Percentiles rank a stretch among this genome's conserved stretches.
Evolutionary conservation across 2,888 invertebrate species (phyloP).

Genomic region (Cantharis flavilabris): DNA sequence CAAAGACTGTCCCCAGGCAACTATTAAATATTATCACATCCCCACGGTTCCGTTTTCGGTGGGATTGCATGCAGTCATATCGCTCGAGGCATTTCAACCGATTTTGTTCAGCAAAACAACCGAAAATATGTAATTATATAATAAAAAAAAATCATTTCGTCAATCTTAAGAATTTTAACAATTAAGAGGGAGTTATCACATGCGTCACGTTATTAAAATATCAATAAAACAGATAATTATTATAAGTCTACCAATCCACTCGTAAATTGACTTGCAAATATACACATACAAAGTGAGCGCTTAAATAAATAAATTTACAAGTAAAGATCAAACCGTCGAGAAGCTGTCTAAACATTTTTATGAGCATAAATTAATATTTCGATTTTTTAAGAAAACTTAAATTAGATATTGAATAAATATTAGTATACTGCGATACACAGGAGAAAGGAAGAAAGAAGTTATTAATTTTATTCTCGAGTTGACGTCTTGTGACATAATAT

Average conservation of each 20-base stretch:
- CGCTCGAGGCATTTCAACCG: too few relatives aligned
- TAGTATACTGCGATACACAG: too few relatives aligned
- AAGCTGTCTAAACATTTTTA: background rate
- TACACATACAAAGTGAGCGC: background rate
- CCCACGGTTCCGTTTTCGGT: too few relatives aligned
- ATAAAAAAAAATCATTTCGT: background rate
- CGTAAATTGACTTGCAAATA: background rate
- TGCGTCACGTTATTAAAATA: background rate
- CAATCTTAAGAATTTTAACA: background rate
- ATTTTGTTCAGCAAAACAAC: background rate
- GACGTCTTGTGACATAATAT: too few relatives aligned
- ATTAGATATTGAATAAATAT: background rate
- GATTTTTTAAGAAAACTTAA: background rate
- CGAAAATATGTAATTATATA: background rate
- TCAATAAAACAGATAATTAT: background rate
- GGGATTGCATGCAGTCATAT: too few relatives aligned
- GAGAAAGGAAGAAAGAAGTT: too few relatives aligned
- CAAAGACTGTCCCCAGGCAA: too few relatives aligned
- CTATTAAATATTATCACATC: too few relatives aligned
- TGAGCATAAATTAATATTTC: background rate
- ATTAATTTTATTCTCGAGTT: too few relatives aligned
- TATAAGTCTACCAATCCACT: background rate
- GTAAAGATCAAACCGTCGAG: background rate
- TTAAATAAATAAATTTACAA: background rate
- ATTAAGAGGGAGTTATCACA: background rate